Evolutionary conservation across 1,140 invertebrate genomes (phyloP).

Genomic region (Temnothorax nylanderi): DNA sequence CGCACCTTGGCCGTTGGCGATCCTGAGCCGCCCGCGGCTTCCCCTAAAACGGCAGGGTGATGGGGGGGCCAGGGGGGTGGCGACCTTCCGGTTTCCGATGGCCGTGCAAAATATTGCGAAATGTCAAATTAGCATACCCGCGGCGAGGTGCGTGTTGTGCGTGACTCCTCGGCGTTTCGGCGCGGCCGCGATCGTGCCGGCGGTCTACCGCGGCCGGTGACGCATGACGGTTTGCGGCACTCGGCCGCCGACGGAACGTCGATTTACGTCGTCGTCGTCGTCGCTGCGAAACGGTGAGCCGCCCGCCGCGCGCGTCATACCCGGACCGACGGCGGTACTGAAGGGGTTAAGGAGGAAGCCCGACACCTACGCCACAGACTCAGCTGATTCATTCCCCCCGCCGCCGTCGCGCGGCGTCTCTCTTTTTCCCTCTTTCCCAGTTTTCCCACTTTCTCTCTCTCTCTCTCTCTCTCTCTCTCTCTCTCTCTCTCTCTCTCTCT

Average conservation of each 20-base stretch:
- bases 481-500: neutral
- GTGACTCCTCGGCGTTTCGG: neutral
- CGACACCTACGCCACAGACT: constrained; percentile 3
- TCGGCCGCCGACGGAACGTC: neutral
- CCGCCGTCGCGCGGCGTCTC: neutral
- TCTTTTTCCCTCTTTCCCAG: too few relatives aligned
- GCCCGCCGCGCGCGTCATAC: neutral
- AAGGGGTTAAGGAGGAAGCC: neutral
- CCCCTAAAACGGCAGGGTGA: neutral
- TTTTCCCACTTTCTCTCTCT: neutral
- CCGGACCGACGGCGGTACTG: neutral
- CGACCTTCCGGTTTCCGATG: constrained; percentile 38
- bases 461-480: neutral
- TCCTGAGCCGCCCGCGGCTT: neutral
- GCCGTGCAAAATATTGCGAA: constrained; percentile 21
- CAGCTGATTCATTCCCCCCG: constrained; percentile 62
- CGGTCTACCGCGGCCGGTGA: neutral
- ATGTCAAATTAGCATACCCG: constrained; percentile 40
- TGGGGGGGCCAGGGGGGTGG: neutral
- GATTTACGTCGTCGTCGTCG: neutral
- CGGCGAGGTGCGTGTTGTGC: neutral
- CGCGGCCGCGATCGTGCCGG: neutral
- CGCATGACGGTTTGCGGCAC: neutral
- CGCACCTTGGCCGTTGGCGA: neutral
- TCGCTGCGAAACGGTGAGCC: constrained; percentile 15